Conservation (phyloP, 2,888 invertebrate genomes). For the Trachelus iudaicus region DNA sequence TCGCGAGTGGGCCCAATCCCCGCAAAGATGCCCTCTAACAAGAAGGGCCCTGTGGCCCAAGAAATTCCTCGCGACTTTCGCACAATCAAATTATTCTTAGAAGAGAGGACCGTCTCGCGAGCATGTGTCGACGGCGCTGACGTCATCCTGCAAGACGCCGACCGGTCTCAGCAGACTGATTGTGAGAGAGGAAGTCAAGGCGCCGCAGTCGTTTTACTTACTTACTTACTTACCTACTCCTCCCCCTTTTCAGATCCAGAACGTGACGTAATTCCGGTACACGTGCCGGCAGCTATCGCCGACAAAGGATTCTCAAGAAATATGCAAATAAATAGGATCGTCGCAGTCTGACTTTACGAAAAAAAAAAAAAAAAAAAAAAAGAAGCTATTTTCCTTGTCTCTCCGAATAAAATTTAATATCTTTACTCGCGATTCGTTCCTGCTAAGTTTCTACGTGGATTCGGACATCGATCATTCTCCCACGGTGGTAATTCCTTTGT, state of each 20-base stretch:
- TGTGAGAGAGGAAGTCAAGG: constrained; percentile 4
- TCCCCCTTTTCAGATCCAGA: not conserved
- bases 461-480: not conserved
- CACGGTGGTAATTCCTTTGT: constrained; percentile 32
- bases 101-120: constrained; percentile 16
- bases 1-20: not conserved
- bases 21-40: not conserved
- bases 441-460: not conserved
- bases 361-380: no score
- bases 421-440: not conserved
- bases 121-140: constrained; percentile 42
- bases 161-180: constrained; percentile 9
- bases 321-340: not conserved
- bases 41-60: constrained; percentile 27
- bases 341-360: not conserved
- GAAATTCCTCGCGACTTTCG: constrained; percentile 45
- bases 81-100: constrained; percentile 58
- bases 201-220: not conserved
- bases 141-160: constrained; percentile 35
- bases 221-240: not conserved
- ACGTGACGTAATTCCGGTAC: constrained; percentile 9
- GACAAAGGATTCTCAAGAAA: not conserved
- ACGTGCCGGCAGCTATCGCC: not conserved
- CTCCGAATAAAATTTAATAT: not conserved
- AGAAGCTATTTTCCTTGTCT: not conserved